Conservation (phyloP, 2,113 vertebrate species). For the Nesogale talazaci region DNA sequence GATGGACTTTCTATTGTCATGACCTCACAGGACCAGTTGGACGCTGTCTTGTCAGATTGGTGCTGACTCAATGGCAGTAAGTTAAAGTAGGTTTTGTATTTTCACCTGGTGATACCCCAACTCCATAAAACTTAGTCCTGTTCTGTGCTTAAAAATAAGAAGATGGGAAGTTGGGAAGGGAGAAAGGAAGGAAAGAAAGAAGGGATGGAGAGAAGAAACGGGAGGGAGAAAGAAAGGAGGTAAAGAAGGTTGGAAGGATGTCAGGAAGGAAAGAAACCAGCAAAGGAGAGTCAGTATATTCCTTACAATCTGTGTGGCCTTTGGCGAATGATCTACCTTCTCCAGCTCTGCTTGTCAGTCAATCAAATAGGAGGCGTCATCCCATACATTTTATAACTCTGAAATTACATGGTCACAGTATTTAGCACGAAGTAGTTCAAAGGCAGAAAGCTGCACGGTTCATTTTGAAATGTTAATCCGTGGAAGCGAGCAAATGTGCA, state of each 20-base stretch:
- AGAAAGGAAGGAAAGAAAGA: too few species aligned
- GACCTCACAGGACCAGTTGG: background rate
- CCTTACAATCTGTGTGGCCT: background rate
- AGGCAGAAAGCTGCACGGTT: background rate
- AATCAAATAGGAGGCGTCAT: background rate
- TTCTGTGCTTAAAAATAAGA: too few species aligned
- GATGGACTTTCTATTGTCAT: background rate
- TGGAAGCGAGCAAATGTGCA: background rate
- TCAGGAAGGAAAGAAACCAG: background rate
- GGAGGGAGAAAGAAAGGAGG: too few species aligned
- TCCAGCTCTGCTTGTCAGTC: background rate
- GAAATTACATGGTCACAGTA: constrained; percentile 21
- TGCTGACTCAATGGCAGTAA: too few species aligned
- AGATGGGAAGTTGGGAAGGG: too few species aligned
- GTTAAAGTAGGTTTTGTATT: too few species aligned
- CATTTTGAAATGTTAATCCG: constrained; percentile 18
- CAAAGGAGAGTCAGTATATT: background rate
- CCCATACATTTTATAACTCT: background rate
- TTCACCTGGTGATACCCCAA: too few species aligned
- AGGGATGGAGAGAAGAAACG: too few species aligned
- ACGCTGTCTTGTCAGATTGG: background rate
- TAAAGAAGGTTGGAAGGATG: too few species aligned
- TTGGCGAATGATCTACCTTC: background rate
- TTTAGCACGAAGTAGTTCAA: constrained; percentile 23
- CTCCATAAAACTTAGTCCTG: too few species aligned